Percentiles rank a stretch among this genome's conserved stretches.
Conservation (phyloP, 2,113 vertebrate species). For the Thunnus thynnus region DNA sequence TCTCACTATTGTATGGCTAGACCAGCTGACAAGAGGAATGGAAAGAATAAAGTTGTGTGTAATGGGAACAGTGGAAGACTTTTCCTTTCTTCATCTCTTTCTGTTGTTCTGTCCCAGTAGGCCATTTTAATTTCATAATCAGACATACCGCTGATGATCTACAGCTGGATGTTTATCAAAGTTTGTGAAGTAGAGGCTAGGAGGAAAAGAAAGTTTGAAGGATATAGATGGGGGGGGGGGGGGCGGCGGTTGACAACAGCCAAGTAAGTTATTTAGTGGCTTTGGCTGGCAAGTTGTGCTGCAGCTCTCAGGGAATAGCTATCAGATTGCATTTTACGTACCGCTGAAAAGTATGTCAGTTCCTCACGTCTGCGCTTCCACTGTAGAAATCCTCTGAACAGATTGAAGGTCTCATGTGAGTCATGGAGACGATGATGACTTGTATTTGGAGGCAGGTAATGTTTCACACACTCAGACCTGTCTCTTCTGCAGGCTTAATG, state of each 20-base stretch:
- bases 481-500: constrained; percentile 27
- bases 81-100: not conserved
- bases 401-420: constrained; percentile 9
- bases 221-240: constrained; percentile 13
- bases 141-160: constrained; percentile 32
- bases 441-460: constrained; percentile 16
- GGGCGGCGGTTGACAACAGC: constrained; percentile 43
- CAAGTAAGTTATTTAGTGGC: constrained; percentile 61
- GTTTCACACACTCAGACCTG: constrained; percentile 4
- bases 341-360: constrained; percentile 35
- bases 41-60: not conserved
- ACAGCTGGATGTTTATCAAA: constrained; percentile 61
- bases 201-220: constrained; percentile 33
- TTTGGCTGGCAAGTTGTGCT: constrained; percentile 30
- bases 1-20: not conserved
- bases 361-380: constrained; percentile 29
- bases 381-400: constrained; percentile 19
- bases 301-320: constrained; percentile 47
- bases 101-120: constrained; percentile 10
- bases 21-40: not conserved
- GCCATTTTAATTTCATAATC: constrained; percentile 54
- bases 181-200: constrained; percentile 14
- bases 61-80: not conserved
- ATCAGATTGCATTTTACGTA: constrained; percentile 60
- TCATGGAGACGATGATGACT: not conserved